phyloP scores from a whole-genome alignment of 2,113 vertebrate genomes.

The Eupsittula cactorum region DNA sequence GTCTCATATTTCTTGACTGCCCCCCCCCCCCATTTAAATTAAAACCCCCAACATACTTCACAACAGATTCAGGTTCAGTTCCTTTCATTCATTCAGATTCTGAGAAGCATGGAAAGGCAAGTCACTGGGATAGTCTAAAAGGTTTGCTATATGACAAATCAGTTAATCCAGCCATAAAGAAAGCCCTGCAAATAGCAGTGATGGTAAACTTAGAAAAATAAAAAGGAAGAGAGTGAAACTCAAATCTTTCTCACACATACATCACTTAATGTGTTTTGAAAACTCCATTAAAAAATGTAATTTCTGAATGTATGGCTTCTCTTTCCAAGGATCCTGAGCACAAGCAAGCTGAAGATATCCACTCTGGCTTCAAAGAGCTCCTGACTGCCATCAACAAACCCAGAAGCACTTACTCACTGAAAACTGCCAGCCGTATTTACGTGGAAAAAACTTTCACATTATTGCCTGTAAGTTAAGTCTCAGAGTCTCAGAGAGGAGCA shows the following conservation, averaged over 20 bases:
- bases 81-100: background rate
- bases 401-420: conserved; percentile 56
- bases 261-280: background rate
- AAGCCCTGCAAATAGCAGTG: background rate
- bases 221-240: background rate
- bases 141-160: background rate
- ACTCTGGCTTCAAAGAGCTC: conserved; percentile 55
- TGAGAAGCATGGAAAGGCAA: background rate
- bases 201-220: background rate
- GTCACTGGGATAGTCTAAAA: background rate
- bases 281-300: background rate
- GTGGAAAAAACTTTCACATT: conserved; percentile 60
- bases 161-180: background rate
- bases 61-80: background rate
- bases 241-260: background rate
- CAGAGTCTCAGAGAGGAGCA: background rate
- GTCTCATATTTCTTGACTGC: no score
- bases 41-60: background rate
- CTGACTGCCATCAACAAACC: conserved; percentile 54
- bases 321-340: conserved; percentile 59
- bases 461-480: conserved; percentile 51
- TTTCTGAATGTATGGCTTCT: background rate
- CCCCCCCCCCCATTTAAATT: background rate
- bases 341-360: conserved; percentile 19
- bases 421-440: conserved; percentile 64